These are phyloP conservation scores for Thymelicus acteon DNA, from an alignment of 2,888 invertebrate species.

Conservation along the genomic window DNA sequence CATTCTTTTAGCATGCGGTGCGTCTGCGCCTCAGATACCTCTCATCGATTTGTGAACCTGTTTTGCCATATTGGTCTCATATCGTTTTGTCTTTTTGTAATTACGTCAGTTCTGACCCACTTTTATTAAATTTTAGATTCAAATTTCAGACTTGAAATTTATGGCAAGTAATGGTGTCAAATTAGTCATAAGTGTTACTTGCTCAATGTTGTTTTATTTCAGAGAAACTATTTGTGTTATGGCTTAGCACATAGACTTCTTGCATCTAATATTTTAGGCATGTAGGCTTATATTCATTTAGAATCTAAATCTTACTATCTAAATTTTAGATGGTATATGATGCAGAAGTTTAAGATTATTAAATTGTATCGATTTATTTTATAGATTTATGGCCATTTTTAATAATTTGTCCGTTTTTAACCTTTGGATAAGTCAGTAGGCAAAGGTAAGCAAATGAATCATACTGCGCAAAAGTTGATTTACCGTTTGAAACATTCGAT, in stretches of 20 bases:
- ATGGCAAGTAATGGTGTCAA: background rate
- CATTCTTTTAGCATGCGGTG: constrained; percentile 51
- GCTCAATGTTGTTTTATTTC: background rate
- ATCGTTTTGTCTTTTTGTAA: constrained; percentile 7
- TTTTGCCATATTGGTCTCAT: constrained; percentile 22
- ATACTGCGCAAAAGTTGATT: background rate
- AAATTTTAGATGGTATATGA: too few species aligned
- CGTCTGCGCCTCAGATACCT: constrained; percentile 9
- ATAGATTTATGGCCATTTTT: too few species aligned
- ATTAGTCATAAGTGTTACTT: too few species aligned
- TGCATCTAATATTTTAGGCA: too few species aligned
- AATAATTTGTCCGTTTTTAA: too few species aligned
- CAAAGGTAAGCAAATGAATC: too few species aligned
- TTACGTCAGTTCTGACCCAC: constrained; percentile 14
- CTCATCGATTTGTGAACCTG: constrained; percentile 31
- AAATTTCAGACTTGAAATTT: background rate
- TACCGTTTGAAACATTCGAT: background rate
- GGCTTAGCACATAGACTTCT: too few species aligned
- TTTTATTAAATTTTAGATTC: constrained; percentile 2
- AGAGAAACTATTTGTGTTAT: background rate
- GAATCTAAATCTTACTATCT: too few species aligned
- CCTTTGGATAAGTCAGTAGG: too few species aligned
- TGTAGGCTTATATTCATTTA: too few species aligned
- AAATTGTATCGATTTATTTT: too few species aligned
- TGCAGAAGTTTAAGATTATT: too few species aligned